phyloP scores from a whole-genome alignment of 2,797 vertebrate species.

The Lepus townsendii region DNA sequence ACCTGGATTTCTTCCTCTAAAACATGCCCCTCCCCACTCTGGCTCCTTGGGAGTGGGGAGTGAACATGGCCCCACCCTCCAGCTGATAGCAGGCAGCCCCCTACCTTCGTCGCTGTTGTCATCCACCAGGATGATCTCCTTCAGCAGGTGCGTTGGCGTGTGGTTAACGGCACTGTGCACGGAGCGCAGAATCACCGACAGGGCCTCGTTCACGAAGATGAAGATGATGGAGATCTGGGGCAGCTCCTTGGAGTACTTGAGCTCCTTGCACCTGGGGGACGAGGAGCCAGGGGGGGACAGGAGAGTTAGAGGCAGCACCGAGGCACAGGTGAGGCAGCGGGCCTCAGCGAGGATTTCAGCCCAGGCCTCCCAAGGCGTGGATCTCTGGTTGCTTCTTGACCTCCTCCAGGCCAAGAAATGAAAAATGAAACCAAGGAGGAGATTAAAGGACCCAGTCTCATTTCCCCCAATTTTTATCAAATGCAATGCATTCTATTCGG shows the following conservation, averaged over 20 bases:
- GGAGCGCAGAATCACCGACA: constrained; percentile 97
- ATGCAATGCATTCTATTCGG: fast-evolving
- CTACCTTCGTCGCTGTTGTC: constrained; percentile 98
- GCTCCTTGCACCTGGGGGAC: constrained; percentile 93
- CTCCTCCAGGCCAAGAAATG: neutral
- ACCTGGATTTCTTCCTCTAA: neutral
- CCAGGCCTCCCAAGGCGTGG: fast-evolving
- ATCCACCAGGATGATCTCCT: constrained; percentile 98
- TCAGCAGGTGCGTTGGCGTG: constrained; percentile 96
- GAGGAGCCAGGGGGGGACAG: neutral
- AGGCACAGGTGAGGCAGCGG: fast-evolving
- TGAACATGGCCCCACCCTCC: too few species aligned
- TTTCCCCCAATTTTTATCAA: neutral
- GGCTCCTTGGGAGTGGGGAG: neutral
- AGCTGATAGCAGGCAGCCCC: fast-evolving
- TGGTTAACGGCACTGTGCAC: constrained; percentile 98
- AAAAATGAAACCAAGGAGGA: neutral
- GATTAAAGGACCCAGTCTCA: neutral
- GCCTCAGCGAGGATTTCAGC: fast-evolving
- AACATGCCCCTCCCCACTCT: neutral
- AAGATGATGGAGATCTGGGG: constrained; percentile 98
- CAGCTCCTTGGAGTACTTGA: constrained; percentile 94
- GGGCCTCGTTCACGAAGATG: constrained; percentile 98
- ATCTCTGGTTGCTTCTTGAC: neutral
- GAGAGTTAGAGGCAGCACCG: neutral